A percentile compares a stretch with the other conserved stretches of the same genome.
phyloP scores from a whole-genome alignment of 2,113 vertebrate species.

The Lota lota region DNA sequence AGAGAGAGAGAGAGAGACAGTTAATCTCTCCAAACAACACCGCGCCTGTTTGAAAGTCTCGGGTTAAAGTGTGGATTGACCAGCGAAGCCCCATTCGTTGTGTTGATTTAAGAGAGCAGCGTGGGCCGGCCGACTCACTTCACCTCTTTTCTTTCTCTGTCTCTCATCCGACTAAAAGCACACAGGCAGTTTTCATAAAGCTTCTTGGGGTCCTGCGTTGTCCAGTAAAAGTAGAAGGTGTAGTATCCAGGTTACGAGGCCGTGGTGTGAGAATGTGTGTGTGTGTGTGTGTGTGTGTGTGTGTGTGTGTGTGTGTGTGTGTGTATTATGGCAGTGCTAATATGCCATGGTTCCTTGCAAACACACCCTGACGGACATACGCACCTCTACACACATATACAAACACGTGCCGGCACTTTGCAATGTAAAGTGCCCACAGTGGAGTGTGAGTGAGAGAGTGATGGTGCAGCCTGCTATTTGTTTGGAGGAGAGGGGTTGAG shows the following conservation, averaged over 20 bases:
- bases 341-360: conserved; percentile 37
- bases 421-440: conserved; percentile 17
- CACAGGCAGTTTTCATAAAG: background rate
- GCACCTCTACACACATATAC: conserved; percentile 32
- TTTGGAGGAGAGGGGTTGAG: conserved; percentile 12
- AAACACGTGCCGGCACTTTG: conserved; percentile 31
- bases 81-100: conserved; percentile 1
- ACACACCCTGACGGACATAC: conserved; percentile 17
- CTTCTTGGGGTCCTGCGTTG: background rate
- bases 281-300: too few species aligned
- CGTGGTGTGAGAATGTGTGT: conserved; percentile 24
- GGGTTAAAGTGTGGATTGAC: conserved; percentile 1
- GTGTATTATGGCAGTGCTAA: conserved; percentile 50
- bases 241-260: conserved; percentile 56
- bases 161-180: background rate
- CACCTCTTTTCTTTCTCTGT: background rate
- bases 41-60: background rate
- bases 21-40: conserved; percentile 11
- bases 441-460: conserved; percentile 37
- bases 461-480: conserved; percentile 55
- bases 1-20: background rate
- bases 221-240: conserved; percentile 52
- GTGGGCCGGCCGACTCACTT: background rate
- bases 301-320: too few species aligned
- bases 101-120: conserved; percentile 13